Evolutionary conservation across 2,888 invertebrate genomes (phyloP), one percentile per base, ranked within the genome.

Genomic region (Geotrupes spiniger): DNA sequence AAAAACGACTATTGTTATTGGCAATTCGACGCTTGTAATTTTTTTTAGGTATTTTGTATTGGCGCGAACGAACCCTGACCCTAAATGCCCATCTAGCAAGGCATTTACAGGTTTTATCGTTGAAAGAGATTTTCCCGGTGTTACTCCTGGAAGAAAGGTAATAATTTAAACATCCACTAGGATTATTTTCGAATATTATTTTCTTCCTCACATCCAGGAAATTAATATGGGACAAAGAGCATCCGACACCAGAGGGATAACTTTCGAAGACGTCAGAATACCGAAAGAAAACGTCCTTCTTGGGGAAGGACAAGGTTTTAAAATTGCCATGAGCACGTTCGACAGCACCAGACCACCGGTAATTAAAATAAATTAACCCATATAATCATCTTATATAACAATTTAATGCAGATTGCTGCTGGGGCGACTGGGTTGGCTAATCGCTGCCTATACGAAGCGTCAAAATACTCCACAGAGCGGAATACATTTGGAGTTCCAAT

Each of bases 91-190:
- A 0, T 84, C 96, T 2, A 82, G 85, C 65, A 93, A 94, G 74
- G 96, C 97, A 1, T 97, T 98, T 72, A 97, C 97, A 17, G 97
- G 91, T 1, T 99, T 99, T 72, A 92, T 97, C 63, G 93, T 99
- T 1, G 98, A 99, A 61, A 83, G 89, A 15, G 90, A 95, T 2
- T 83, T 84, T 59, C 84, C 89, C 21, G 98, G 98, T 43, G 74
- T 98, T 1, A 85, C 81, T 1, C 87, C 88, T 3, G 97, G 97
- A 11, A 84, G 93, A 60, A 98, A 98, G 79, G 91, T 90, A 73
- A 56, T 11, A 1, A 8, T 2, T 11, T 1, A 26, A n/a, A n/a
- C n/a, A n/a, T n/a, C n/a, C n/a, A n/a, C n/a, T n/a, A n/a, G n/a
- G n/a, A n/a, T n/a, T n/a, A n/a, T n/a, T n/a, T n/a, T n/a, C n/a